These are phyloP conservation scores for Anas georgica DNA, from an alignment of 2,797 vertebrate species.

Conservation along the genomic window DNA sequence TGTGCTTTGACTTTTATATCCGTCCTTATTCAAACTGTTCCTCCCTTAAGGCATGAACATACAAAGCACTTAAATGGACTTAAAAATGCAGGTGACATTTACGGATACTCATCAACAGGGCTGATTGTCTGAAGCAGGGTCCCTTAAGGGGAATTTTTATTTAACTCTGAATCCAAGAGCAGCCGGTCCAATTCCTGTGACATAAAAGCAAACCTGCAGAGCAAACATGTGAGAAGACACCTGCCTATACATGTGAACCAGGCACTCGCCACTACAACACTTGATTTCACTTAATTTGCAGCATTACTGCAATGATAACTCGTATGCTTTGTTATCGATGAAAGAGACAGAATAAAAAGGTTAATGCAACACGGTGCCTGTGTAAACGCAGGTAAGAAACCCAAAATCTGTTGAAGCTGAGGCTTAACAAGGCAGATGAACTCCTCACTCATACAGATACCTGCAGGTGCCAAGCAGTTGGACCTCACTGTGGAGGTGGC, in stretches of 20 bases:
- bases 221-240: not conserved
- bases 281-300: not conserved
- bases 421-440: not conserved
- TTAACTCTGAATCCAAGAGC: not conserved
- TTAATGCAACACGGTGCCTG: not conserved
- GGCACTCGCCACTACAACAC: not conserved
- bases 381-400: not conserved
- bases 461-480: too few relatives aligned
- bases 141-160: not conserved
- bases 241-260: not conserved
- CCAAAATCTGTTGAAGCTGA: not conserved
- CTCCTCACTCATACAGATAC: not conserved
- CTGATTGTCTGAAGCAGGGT: not conserved
- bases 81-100: slow-evolving; percentile 13
- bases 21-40: not conserved
- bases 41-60: slow-evolving; percentile 4
- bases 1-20: not conserved
- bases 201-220: not conserved
- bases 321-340: not conserved
- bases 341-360: not conserved
- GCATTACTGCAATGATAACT: not conserved
- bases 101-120: not conserved
- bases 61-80: not conserved
- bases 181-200: not conserved
- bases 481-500: not conserved